Base-by-base conservation (phyloP, 1,140 invertebrate species). In the Zaprionus africanus region DNA sequence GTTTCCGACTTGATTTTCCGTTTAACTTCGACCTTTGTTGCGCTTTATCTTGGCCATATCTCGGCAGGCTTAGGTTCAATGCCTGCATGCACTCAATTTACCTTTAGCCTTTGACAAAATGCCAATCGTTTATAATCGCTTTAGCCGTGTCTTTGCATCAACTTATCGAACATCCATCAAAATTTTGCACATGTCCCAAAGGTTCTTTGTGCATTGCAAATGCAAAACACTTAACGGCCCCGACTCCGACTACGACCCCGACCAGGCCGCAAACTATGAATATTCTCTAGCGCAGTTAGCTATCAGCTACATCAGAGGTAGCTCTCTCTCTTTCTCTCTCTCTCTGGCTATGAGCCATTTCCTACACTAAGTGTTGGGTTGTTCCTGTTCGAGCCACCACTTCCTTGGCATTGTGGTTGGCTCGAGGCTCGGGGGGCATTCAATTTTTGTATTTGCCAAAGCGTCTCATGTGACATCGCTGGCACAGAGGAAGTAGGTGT, bases 401-500 rank as follows among this genome's bases (percentile, higher is more conserved):
- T 88, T 88, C 84, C 84, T 87, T 84, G 74, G 56, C 78, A 88
- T 88, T 87, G 83, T 87, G 84, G 84, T 64, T 49, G 53, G 31
- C 12, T 22, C 31, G 56, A 24, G 51, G 38, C 53, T n/a, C 46
- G 64, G 28, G 36, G 17, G 22, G 56, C 36, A 34, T 59, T 36
- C 43, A 59, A 51, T 46, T 63, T 41, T 46, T 67, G 64, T 56
- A 57, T 70, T 81, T 90, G 78, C 71, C 78, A 75, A 84, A 90
- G 74, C 84, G 79, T 88, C 81, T 88, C 84, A 69, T 82, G 81
- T 88, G 84, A 83, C 84, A 84, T 53, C 43, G 73, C 68, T 22
- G 58, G 58, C 41, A 34, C 46, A 71, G 73, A 86, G 86, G 87
- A 90, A 91, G 87, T 91, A 91, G 86, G 86, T 90, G 86, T 90